Evolutionary conservation across 2,797 vertebrate species (phyloP).

Genomic region (Cheracebus regulus): DNA sequence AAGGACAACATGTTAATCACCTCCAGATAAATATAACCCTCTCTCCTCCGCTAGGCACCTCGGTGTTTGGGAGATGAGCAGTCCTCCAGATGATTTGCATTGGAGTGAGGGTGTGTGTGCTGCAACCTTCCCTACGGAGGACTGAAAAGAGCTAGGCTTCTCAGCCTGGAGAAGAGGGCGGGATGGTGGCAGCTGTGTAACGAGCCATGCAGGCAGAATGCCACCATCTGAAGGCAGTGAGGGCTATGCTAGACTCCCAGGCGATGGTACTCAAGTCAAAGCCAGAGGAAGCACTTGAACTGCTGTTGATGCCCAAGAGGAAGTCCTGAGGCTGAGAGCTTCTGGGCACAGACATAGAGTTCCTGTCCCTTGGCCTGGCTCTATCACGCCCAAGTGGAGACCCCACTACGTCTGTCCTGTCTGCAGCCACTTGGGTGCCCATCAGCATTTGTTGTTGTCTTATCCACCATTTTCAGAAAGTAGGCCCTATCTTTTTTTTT

Average conservation of each 20-base stretch:
- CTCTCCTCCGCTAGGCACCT: not conserved
- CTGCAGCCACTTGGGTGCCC: rapidly evolving
- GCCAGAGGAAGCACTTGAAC: not conserved
- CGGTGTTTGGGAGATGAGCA: not conserved
- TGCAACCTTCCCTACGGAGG: not conserved
- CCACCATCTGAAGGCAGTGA: not conserved
- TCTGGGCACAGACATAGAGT: not conserved
- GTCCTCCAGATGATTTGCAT: not conserved
- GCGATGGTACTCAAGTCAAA: not conserved
- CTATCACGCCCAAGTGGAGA: not conserved
- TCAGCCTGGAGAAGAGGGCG: not conserved
- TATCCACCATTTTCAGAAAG: not conserved
- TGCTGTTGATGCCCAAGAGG: not conserved
- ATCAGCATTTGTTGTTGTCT: not conserved
- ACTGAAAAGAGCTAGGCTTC: not conserved
- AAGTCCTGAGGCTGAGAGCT: not conserved
- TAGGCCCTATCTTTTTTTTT: not conserved
- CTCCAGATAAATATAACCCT: not conserved
- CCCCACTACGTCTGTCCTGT: too few species aligned
- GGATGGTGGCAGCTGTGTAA: too few species aligned
- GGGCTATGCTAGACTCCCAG: not conserved
- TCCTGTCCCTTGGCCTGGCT: not conserved
- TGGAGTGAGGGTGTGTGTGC: not conserved
- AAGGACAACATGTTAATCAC: not conserved
- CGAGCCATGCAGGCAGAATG: not conserved